Base-by-base conservation (phyloP, 37 sponge, comb jelly and placozoan genomes). In the Tethya wilhelma region DNA sequence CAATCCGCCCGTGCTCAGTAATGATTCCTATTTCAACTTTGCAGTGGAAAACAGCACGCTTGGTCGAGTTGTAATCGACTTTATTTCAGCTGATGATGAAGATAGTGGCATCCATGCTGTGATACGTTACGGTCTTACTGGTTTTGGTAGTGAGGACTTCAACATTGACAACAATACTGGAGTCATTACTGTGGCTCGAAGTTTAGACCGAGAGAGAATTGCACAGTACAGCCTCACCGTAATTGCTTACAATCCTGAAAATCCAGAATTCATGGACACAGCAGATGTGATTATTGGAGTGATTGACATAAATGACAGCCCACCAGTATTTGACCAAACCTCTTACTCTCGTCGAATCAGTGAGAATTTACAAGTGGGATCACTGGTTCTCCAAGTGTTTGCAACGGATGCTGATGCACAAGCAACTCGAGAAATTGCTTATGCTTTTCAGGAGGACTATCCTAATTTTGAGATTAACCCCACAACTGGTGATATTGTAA, bases 241-340 rank as follows among this genome's bases (percentile, higher is more conserved):
- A 6, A 69, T 76, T 55, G 93, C 85, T 1, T 62, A 34, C 56
- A 88, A 94, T 70, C 57, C 29, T 0, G 89, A 88, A 30, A 43
- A 63, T 43, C 94, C 94, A 19, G 29, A 26, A 20, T 38, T 87
- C 55, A 49, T 33, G 1, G 49, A 65, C 17, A 79, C 78, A 12
- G 82, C 79, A 8, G 4, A 29, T 8, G 60, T 94, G 12, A 58
- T 17, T 26, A 87, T 94, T 30, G 75, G 11, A 23, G 62, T 94
- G 1, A 32, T 62, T 38, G 84, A 94, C 44, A 84, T 87, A 36
- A 90, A 94, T 42, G 91, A 94, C 78, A 89, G 56, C 39, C 74
- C 82, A 32, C 95, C 95, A 11, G 20, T 38, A 2, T 94, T 94
- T 55, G 42, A 63, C 26, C 41, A 49, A 30, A 5, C 77, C 0